Evolutionary conservation across 30 jellyfish, hydroid and myxozoan genomes (phyloP), one percentile per base, ranked within the genome.

Genomic region (Nemopilema nomurai): DNA sequence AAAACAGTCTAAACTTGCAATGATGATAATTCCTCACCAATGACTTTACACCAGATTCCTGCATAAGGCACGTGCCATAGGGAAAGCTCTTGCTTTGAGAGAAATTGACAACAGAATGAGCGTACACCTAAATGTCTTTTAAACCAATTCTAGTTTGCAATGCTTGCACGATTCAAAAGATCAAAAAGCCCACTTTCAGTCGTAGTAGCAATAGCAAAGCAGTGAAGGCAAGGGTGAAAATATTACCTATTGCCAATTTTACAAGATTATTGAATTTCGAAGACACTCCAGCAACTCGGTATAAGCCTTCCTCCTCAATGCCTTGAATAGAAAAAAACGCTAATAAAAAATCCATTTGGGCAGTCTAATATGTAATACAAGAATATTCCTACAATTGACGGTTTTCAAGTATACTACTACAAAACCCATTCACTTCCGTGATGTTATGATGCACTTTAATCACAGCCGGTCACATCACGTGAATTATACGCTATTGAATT

Each of bases 211-310:
- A 19, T 9, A 9, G 67, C 17, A 16, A 19, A 51, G 67, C 67
- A 9, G 16, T 51, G 67, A 51, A 51, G 67, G 16, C 16, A 19
- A 19, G 67, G 67, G 27, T n/a, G 22, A 70, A 6, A 41, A 41
- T 13, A 41, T 7, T 24, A 94, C 99, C 99, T 33, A 94, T 31
- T 21, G 98, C 99, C 50, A 77, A 26, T 67, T 85, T 79, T 62
- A 94, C 71, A 16, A 94, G 79, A 79, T 81, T 84, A 64, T 76
- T 94, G 83, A 88, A 94, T 69, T 89, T 94, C 16, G 99, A 94
- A 0, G 97, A 79, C 9, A 94, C 99, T 22, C 99, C 99, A 70
- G 99, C 99, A 19, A 94, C 66, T 69, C 99, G 62, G 90, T 94
- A 94, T 23, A 94, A 49, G 25, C 99, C 99, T 82, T 94, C 98